These are phyloP conservation scores for Epizoanthus stellaris DNA, from an alignment of 92 coral and sea anemone genomes.

Conservation along the genomic window DNA sequence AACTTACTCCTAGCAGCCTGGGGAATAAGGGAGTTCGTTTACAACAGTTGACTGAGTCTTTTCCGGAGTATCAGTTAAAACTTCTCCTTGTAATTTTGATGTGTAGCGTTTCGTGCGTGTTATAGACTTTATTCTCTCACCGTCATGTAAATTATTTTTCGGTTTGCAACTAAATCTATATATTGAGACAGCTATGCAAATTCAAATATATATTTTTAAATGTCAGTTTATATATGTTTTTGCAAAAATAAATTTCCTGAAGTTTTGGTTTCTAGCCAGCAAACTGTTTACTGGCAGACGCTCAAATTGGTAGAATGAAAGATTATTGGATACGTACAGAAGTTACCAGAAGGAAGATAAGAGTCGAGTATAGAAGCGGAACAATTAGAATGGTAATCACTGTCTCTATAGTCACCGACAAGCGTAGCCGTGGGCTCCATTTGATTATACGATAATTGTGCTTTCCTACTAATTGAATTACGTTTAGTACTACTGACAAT, in stretches of 20 bases:
- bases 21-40: too few relatives aligned
- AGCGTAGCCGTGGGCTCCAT: slow-evolving; percentile 5
- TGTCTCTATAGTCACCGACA: not conserved
- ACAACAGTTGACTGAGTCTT: too few relatives aligned
- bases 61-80: too few relatives aligned
- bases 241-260: not conserved
- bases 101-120: too few relatives aligned
- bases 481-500: not conserved
- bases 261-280: not conserved
- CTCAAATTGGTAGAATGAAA: slow-evolving; percentile 11
- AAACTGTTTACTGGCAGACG: slow-evolving; percentile 1
- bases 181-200: too few relatives aligned
- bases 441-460: slow-evolving; percentile 22
- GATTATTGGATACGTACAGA: not conserved
- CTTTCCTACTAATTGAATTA: slow-evolving; percentile 22
- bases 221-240: too few relatives aligned
- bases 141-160: too few relatives aligned
- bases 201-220: too few relatives aligned
- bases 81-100: too few relatives aligned
- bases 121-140: too few relatives aligned
- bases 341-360: slow-evolving; percentile 7
- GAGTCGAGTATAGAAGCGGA: not conserved
- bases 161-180: too few relatives aligned
- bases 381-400: not conserved
- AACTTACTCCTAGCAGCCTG: too few relatives aligned